Evolutionary conservation across 1,140 invertebrate species (phyloP).

Genomic region (Euglossa dilemma): DNA sequence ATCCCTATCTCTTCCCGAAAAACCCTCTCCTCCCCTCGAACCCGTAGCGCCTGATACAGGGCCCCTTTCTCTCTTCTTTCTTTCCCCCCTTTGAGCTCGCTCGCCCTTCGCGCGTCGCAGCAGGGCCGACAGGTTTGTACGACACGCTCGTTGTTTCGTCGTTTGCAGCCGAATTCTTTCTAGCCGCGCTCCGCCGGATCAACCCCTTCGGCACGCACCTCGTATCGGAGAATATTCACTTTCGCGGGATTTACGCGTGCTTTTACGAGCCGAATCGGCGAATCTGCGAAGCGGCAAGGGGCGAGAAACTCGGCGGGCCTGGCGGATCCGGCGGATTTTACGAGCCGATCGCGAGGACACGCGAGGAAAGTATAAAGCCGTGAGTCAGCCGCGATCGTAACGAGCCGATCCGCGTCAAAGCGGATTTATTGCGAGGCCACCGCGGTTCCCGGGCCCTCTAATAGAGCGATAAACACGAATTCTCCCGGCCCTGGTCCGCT

Average conservation of each 20-base stretch:
- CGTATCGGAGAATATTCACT: neutral
- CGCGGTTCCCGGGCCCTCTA: conserved; percentile 6
- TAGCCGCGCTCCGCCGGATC: neutral
- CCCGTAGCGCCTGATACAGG: neutral
- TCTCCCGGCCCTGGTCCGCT: conserved; percentile 16
- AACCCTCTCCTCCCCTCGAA: neutral
- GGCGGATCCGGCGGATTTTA: conserved; percentile 31
- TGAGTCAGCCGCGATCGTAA: conserved; percentile 16
- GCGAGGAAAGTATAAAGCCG: conserved; percentile 32
- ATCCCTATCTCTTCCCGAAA: conserved; percentile 66
- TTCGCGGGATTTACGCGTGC: neutral
- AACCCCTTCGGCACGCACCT: neutral
- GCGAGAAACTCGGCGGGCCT: neutral
- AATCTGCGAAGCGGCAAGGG: neutral
- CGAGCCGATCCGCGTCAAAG: conserved; percentile 34
- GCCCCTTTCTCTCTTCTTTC: neutral
- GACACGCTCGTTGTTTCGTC: conserved; percentile 61
- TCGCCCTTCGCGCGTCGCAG: conserved; percentile 7
- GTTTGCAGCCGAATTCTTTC: conserved; percentile 34
- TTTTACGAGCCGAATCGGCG: neutral
- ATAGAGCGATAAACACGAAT: conserved; percentile 57
- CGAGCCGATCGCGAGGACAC: conserved; percentile 45
- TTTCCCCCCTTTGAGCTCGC: too few relatives aligned
- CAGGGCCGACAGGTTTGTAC: conserved; percentile 68
- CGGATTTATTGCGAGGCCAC: conserved; percentile 38